A percentile compares a stretch with the other conserved stretches of the same genome.
These are phyloP conservation scores for Pollenia labialis DNA, from an alignment of 2,888 invertebrate genomes.

Conservation along the genomic window DNA sequence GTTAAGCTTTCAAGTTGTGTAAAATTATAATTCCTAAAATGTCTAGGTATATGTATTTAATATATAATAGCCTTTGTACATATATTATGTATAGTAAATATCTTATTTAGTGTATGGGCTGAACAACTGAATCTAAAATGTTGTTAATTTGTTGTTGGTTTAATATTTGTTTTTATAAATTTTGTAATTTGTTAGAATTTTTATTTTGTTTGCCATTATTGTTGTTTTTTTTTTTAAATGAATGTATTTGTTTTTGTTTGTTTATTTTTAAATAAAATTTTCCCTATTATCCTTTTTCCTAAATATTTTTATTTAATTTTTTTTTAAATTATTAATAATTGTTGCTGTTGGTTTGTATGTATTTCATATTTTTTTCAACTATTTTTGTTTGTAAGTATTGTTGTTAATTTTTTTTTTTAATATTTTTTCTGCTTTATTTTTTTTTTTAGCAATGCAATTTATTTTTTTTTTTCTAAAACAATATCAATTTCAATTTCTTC, in stretches of 20 bases:
- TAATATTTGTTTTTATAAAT: background rate
- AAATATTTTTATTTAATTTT: conserved; percentile 37
- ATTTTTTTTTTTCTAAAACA: conserved; percentile 23
- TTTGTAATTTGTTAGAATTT: conserved; percentile 10
- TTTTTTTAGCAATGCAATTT: background rate
- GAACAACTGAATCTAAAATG: conserved; percentile 24
- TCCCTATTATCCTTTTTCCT: conserved; percentile 58
- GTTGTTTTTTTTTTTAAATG: background rate
- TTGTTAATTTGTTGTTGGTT: conserved; percentile 32
- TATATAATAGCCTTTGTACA: no score
- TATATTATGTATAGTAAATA: conserved; percentile 11
- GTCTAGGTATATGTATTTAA: background rate
- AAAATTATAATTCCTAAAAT: conserved; percentile 44
- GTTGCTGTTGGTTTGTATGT: conserved; percentile 4
- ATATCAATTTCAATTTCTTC: conserved; percentile 42
- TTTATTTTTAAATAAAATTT: conserved; percentile 47
- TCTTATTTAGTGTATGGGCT: background rate
- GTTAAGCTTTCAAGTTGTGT: background rate
- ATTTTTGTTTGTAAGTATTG: conserved; percentile 35
- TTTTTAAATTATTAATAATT: conserved; percentile 31
- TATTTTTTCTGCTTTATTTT: conserved; percentile 68
- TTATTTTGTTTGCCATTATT: conserved; percentile 28
- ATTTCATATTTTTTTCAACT: conserved; percentile 49
- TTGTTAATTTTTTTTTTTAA: conserved; percentile 21
- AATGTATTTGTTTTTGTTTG: conserved; percentile 39